A percentile compares a stretch with the other conserved stretches of the same genome.
Conservation (phyloP, 2,797 vertebrate genomes). For the Cheirogaleus major region DNA sequence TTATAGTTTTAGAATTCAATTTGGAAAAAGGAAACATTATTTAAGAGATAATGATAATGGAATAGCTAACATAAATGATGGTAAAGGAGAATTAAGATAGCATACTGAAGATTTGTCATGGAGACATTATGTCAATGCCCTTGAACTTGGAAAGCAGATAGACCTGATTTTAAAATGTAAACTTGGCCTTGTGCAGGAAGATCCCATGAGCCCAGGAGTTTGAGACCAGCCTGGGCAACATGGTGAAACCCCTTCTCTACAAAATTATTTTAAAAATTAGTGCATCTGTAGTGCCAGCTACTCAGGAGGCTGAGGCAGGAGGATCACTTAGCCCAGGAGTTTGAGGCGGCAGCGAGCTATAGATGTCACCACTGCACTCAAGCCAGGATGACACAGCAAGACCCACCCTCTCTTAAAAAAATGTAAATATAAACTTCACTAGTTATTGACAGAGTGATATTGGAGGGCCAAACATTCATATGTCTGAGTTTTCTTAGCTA, state of each 20-base stretch:
- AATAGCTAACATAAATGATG: not conserved
- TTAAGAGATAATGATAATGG: not conserved
- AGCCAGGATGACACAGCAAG: not conserved
- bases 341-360: not conserved
- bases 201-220: too few relatives aligned
- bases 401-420: not conserved
- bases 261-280: too few relatives aligned
- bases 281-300: too few relatives aligned
- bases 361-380: not conserved
- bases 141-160: not conserved
- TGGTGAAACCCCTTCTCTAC: too few relatives aligned
- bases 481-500: not conserved
- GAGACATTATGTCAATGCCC: not conserved
- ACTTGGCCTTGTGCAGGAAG: not conserved
- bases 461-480: not conserved
- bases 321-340: too few relatives aligned
- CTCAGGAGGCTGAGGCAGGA: too few relatives aligned
- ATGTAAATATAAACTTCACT: not conserved
- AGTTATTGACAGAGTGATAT: not conserved
- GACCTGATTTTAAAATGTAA: not conserved
- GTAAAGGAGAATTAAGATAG: not conserved
- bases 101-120: not conserved
- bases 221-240: too few relatives aligned
- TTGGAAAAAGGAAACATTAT: not conserved
- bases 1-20: not conserved